A percentile compares a stretch with the other conserved stretches of the same genome.
These are phyloP conservation scores for Corydoras sp. DNA, from an alignment of 2,113 vertebrate genomes.

Conservation along the genomic window DNA sequence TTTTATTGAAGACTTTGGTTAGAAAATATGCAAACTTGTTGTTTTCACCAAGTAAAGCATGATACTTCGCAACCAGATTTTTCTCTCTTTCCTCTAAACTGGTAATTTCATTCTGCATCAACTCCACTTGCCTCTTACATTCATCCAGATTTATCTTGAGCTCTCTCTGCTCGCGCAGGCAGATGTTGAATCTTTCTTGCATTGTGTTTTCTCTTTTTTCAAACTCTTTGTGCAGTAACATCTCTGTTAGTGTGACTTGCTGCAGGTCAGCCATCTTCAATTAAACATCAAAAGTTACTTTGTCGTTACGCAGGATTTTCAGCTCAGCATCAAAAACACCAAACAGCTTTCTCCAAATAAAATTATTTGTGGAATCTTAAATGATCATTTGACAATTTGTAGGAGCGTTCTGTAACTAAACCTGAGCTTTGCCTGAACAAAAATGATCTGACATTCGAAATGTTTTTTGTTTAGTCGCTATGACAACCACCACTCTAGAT, in stretches of 20 bases:
- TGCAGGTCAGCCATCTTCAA: conserved; percentile 77
- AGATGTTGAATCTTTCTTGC: conserved; percentile 64
- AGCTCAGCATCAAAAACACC: conserved; percentile 77
- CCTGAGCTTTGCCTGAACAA: too few species aligned
- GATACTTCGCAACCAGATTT: conserved; percentile 66
- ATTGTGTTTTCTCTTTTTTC: conserved; percentile 76
- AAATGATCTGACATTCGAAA: too few species aligned
- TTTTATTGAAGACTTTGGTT: conserved; percentile 78
- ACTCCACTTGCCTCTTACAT: conserved; percentile 66
- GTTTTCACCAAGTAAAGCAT: conserved; percentile 74
- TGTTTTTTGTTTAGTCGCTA: too few species aligned
- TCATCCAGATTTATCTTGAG: conserved; percentile 69
- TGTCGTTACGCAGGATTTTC: conserved; percentile 69
- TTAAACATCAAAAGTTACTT: conserved; percentile 70
- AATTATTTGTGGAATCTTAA: too few species aligned
- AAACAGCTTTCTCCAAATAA: conserved; percentile 71
- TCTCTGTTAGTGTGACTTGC: conserved; percentile 74
- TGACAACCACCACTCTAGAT: too few species aligned
- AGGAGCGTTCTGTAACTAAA: too few species aligned
- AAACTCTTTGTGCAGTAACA: conserved; percentile 77
- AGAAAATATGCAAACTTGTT: conserved; percentile 79
- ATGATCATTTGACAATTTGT: too few species aligned
- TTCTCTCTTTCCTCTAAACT: conserved; percentile 75
- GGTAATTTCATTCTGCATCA: conserved; percentile 67
- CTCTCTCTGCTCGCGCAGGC: conserved; percentile 58